Evolutionary conservation across 1,140 invertebrate genomes (phyloP), one percentile per base, ranked within the genome.

Genomic region (Pemphigus obesinymphae): DNA sequence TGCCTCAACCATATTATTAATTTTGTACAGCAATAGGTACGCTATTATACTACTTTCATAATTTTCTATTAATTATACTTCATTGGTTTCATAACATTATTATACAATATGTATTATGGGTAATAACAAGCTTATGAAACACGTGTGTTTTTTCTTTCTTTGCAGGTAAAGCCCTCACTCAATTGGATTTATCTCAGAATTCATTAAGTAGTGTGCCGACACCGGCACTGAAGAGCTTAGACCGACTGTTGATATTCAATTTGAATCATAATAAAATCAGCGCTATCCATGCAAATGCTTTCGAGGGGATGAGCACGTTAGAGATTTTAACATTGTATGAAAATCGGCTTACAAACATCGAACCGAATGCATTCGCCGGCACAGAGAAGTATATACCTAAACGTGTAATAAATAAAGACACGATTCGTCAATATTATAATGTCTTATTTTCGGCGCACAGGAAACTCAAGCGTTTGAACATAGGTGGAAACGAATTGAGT

Each of bases 271-370:
- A 97, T 86, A 94, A 93, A 85, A 92, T 95, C 84, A 90, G 88
- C 20, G 90, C 90, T 66, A 89, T 97, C 26, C 93, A 94, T 84
- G 89, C 90, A 53, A 91, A 90, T 78, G 94, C 94, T 26, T 96
- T 97, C 85, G 90, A 93, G 84, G 94, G 94, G 3, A 89, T 96
- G 83, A 93, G 94, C 83, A 94, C 94, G 7, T 88, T 96, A 68
- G 93, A 95, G 86, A 94, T 96, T 82, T 89, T 97, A 48, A 95
- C 94, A 58, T 87, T 97, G 23, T 96, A 96, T 86, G 94, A 94
- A 86, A 97, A 97, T 86, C 92, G 92, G 88, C 93, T 96, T 83
- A 90, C 89, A 70, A 89, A 87, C 26, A 91, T 96, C 70, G 94
- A 95, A 84, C 87, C 89, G 0, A 93, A 94, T 82, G 94, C 94